Evolutionary conservation across 2,797 vertebrate genomes (phyloP), one percentile per base, ranked within the genome.

Genomic region (Anableps anableps): DNA sequence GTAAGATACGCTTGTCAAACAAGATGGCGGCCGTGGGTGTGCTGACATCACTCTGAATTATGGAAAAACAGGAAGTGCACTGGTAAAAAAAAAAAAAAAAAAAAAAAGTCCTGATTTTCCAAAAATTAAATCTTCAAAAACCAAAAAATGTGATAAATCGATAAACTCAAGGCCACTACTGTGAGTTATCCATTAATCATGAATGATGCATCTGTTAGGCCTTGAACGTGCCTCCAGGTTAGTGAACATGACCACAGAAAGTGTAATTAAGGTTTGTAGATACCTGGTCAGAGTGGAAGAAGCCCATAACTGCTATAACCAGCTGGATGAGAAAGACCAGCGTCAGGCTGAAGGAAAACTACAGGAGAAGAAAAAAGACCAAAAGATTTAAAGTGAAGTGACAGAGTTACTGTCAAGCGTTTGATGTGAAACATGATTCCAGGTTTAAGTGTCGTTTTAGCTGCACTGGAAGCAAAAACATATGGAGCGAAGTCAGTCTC

Each of bases 271-370:
- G 58, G 74, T 41, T 13, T 23, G 21, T 45, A 55, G 62, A 31
- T 94, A 96, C 96, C 96, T 96, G 95, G 53, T 95, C 92, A 0
- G 96, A 96, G 88, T 96, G 95, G 86, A 96, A 95, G 89, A 96
- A 96, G 38, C 95, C 95, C 85, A 96, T 86, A 36, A 96, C 83
- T 26, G 95, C 95, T 50, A 96, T 95, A 72, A 86, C 92, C 89
- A 97, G 84, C 85, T 96, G 96, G 45, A 84, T 94, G 72, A 96
- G 91, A 91, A 96, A 96, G 82, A 96, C 93, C 89, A 96, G 74
- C 0, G 94, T 95, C 85, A 96, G 91, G 81, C 94, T 96, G 79
- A 96, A 90, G 73, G 95, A 95, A 88, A 97, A 96, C 96, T 96
- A 62, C 41, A 79, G 76, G 31, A 68, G 4, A 26, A 36, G 70